Evolutionary conservation across 2,888 invertebrate species (phyloP).

Genomic region (Heterodera filipjevi): DNA sequence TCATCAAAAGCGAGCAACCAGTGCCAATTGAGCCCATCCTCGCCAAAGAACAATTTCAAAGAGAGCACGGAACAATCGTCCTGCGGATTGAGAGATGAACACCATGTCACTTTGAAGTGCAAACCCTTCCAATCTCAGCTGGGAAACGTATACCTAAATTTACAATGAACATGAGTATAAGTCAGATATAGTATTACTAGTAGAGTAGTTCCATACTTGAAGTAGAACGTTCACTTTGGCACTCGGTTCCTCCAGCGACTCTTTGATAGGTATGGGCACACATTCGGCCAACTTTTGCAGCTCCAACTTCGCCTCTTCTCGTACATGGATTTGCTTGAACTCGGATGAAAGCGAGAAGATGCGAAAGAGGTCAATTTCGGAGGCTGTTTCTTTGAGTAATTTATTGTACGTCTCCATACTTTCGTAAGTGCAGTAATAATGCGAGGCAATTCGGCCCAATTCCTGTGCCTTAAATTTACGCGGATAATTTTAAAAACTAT

Average conservation of each 20-base stretch:
- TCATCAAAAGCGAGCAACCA: constrained; percentile 39
- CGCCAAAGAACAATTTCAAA: constrained; percentile 89
- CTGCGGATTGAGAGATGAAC: constrained; percentile 95
- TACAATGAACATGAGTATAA: constrained; percentile 71
- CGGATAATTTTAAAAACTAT: neutral
- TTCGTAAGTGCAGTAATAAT: constrained; percentile 96
- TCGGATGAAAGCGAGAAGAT: constrained; percentile 98
- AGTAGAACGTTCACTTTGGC: constrained; percentile 76
- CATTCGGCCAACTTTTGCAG: constrained; percentile 90
- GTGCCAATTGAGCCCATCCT: constrained; percentile 96
- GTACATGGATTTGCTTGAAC: constrained; percentile 74
- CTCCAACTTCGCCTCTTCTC: constrained; percentile 89
- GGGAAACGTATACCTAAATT: constrained; percentile 94
- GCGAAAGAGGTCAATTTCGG: constrained; percentile 92
- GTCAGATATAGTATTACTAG: constrained; percentile 71
- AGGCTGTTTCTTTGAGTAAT: constrained; percentile 89
- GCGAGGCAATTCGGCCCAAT: constrained; percentile 93
- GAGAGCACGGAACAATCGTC: constrained; percentile 89
- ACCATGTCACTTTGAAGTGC: constrained; percentile 99
- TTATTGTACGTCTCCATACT: constrained; percentile 96
- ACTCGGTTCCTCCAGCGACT: constrained; percentile 94
- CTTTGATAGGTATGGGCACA: constrained; percentile 98
- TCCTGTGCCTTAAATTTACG: constrained; percentile 76
- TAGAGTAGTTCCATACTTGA: constrained; percentile 53
- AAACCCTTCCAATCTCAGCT: constrained; percentile 95